Evolutionary conservation across 1,140 invertebrate species (phyloP).

Genomic region (Lepidurus packardi): DNA sequence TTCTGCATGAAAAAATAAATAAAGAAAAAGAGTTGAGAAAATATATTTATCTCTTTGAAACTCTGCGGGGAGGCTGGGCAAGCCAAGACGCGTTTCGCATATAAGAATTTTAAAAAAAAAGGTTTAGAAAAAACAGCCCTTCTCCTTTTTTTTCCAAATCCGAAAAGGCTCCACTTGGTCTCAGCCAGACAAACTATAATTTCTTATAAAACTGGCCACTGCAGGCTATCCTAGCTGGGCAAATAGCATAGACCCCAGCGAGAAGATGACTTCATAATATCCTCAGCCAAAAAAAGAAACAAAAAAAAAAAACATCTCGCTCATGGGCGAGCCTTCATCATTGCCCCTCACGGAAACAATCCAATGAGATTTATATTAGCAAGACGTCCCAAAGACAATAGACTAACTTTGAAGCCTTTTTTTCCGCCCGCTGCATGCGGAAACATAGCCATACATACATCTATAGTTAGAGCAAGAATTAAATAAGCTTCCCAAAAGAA

Average conservation of each 20-base stretch:
- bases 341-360: not conserved
- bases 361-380: constrained; percentile 10
- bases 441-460: not conserved
- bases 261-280: constrained; percentile 15
- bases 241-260: not conserved
- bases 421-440: not conserved
- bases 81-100: no score
- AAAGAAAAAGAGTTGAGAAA: not conserved
- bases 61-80: not conserved
- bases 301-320: not conserved
- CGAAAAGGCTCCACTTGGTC: not conserved
- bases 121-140: not conserved
- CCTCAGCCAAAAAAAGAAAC: not conserved
- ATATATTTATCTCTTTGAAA: not conserved
- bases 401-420: not conserved
- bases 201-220: constrained; percentile 3
- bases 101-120: no score
- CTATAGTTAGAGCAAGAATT: not conserved
- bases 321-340: constrained; percentile 12
- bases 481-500: not conserved
- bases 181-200: not conserved
- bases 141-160: not conserved
- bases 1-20: not conserved
- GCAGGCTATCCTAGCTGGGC: not conserved
- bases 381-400: not conserved